A percentile compares a stretch with the other conserved stretches of the same genome.
Conservation (phyloP, 2,797 vertebrate genomes). For the Sebastes umbrosus region DNA sequence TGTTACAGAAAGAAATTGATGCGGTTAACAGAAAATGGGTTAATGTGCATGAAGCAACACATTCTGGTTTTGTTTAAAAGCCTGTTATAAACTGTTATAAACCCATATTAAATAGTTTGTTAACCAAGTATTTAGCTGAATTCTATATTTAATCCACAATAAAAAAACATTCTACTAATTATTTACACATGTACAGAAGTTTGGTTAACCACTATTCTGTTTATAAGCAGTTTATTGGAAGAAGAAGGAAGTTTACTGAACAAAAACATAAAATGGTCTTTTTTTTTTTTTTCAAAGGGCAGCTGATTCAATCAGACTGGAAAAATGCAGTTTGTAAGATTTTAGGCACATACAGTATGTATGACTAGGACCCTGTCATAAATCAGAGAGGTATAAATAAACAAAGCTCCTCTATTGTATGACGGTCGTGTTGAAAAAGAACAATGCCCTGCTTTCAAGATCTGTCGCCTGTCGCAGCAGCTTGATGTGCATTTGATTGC, state of each 20-base stretch:
- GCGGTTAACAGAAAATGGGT: conserved; percentile 9
- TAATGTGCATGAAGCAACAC: not conserved
- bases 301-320: conserved; percentile 28
- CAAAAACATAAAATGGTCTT: not conserved
- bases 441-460: conserved; percentile 22
- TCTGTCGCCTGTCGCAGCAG: conserved; percentile 1
- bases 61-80: not conserved
- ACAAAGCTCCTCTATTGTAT: conserved; percentile 18
- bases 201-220: conserved; percentile 59
- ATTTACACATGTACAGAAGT: conserved; percentile 10
- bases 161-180: not conserved
- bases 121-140: conserved; percentile 33
- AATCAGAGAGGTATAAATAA: conserved; percentile 36
- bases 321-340: conserved; percentile 68
- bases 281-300: conserved; percentile 15
- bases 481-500: not conserved
- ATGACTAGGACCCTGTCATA: conserved; percentile 20
- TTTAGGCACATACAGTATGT: conserved; percentile 37
- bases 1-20: conserved; percentile 7
- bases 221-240: conserved; percentile 61
- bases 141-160: not conserved
- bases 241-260: conserved; percentile 14
- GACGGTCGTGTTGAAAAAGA: conserved; percentile 9
- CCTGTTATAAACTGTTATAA: conserved; percentile 49
- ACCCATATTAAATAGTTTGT: conserved; percentile 52